Percentiles rank a stretch among this genome's conserved stretches.
phyloP scores from a whole-genome alignment of 2,113 vertebrate genomes.

The Phyllostomus hastatus region DNA sequence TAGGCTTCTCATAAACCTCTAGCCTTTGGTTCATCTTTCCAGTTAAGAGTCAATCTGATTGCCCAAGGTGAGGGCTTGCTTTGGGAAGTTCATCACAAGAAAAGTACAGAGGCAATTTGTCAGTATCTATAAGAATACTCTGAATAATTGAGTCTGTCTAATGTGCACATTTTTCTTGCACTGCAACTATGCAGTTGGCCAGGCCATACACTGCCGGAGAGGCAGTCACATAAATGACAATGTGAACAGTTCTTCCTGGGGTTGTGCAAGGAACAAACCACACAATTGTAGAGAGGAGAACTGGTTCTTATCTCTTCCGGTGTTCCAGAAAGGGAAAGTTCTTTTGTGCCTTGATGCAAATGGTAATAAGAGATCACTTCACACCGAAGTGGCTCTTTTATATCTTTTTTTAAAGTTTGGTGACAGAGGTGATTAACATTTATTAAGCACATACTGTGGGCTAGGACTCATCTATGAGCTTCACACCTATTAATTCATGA shows the following conservation, averaged over 20 bases:
- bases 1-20: not conserved
- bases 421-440: not conserved
- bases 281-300: not conserved
- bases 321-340: not conserved
- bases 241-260: not conserved
- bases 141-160: not conserved
- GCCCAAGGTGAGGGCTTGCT: constrained; percentile 46
- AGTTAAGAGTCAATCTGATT: not conserved
- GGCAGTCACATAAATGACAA: not conserved
- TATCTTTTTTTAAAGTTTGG: not conserved
- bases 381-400: not conserved
- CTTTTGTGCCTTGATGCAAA: not conserved
- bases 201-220: not conserved
- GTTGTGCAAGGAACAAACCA: not conserved
- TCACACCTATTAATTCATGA: not conserved
- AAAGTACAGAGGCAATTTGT: not conserved
- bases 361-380: not conserved
- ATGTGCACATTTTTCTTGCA: not conserved
- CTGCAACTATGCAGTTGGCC: not conserved
- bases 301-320: not conserved
- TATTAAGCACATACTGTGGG: not conserved
- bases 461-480: not conserved
- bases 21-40: constrained; percentile 51
- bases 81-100: not conserved
- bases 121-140: not conserved